Evolutionary conservation across 2,888 invertebrate genomes (phyloP), one percentile per base, ranked within the genome.

Genomic region (Oeneis ivallda): DNA sequence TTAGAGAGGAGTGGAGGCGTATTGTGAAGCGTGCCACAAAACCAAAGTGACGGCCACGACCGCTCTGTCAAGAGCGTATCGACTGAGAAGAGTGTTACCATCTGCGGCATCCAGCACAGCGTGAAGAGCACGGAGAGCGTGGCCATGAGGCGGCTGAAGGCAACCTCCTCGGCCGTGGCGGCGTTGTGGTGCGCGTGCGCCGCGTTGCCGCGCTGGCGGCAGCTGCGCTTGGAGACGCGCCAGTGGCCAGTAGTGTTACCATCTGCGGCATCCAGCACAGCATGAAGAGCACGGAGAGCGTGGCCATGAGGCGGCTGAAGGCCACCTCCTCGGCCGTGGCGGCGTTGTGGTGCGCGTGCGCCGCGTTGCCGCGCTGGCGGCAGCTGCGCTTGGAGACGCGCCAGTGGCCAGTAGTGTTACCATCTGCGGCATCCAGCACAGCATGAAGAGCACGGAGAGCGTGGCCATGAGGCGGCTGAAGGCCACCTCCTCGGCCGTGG

Each of bases 231-330:
- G 65, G 89, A 90, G 10, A 92, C 89, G 59, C 92, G 82, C 7
- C 82, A 4, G 4, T 4, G 4, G 26, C 2, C 2, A 26, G 26
- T 1, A 15, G 56, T 70, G 92, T 93, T 80, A 97, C 97, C 95
- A 97, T 95, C 86, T 97, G 96, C 32, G 97, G 97, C 88, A 96
- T 93, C 97, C 97, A 97, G 86, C 96, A 97, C 52, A 95, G 87
- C 77, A 97, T 95, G 82, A 97, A 97, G 37, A 96, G 94, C 71
- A 96, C 93, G 71, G 97, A 96, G 50, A 97, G 93, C 60, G 95
- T 93, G 1, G 95, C 95, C 97, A 97, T 97, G 52, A 97, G 93
- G 75, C 95, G 93, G 73, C 96, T 96, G 85, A 97, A 97, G 69
- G 96, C 96, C 60, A 96, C 93, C 85, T 97, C 97, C 81, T 97